Conservation (phyloP, 2,113 vertebrate genomes). For the Lipophrys pholis region DNA sequence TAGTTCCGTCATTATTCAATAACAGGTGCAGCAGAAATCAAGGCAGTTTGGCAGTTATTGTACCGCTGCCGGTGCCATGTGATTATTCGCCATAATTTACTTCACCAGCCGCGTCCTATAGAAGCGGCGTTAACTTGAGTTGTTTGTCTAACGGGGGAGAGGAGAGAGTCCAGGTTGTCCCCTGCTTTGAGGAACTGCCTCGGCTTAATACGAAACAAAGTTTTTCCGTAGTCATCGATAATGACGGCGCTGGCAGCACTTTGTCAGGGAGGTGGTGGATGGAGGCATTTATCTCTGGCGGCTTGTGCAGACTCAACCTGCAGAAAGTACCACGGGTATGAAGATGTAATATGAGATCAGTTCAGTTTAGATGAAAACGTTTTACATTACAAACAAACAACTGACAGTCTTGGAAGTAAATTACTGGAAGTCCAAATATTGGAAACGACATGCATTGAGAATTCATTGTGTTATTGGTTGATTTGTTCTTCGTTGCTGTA, state of each 20-base stretch:
- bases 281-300: slow-evolving; percentile 28
- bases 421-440: no score
- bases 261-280: slow-evolving; percentile 19
- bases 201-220: slow-evolving; percentile 48
- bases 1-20: slow-evolving; percentile 78
- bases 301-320: slow-evolving; percentile 16
- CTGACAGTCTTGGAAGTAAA: no score
- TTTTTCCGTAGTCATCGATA: slow-evolving; percentile 34
- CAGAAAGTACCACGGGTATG: slow-evolving; percentile 4
- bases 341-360: neutral
- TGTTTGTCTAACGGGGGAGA: slow-evolving; percentile 55
- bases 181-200: slow-evolving; percentile 43
- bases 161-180: slow-evolving; percentile 33
- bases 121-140: slow-evolving; percentile 37
- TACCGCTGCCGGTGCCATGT: slow-evolving; percentile 48
- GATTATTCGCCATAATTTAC: slow-evolving; percentile 70
- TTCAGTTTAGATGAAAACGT: neutral
- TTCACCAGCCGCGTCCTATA: slow-evolving; percentile 34
- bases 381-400: neutral
- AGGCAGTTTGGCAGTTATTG: slow-evolving; percentile 66
- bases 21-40: slow-evolving; percentile 69
- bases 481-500: no score
- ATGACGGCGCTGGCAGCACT: slow-evolving; percentile 39
- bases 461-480: no score
- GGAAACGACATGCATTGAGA: no score